Base-by-base conservation (phyloP, 2,888 invertebrate genomes). In the Sarcophaga carnaria region DNA sequence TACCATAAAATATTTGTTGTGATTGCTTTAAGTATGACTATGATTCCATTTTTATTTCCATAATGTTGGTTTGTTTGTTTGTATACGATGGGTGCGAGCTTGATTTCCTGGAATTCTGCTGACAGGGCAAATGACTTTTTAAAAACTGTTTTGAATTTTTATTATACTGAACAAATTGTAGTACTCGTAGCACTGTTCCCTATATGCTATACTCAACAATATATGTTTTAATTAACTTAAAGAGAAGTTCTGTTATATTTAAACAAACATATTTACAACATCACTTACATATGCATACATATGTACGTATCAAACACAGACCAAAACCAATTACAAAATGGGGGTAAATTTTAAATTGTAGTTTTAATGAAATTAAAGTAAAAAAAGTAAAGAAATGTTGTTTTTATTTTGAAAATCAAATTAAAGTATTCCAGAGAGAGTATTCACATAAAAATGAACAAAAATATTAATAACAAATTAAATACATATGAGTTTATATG, bases 71-170 rank as follows among this genome's bases (percentile, higher is more conserved):
- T 37, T 37, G 37, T 37, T 37, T 37, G 37, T 37, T 82, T 60
- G 37, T 76, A 66, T 12, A 59, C 37, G 37, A 27, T 76, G 77
- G 69, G 54, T 11, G 54, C 59, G 70, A 82, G 72, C 71, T 69
- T 85, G 87, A 82, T 83, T 83, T 85, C 83, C 85, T 83, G 83
- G 83, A 76, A 75, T 79, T 81, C 72, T 82, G 80, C 60, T 86
- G 88, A 83, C 84, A 86, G 74, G 82, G 88, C 84, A 88, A 88
- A 85, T 88, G 82, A 84, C 88, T 86, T 85, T 88, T 86, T 88
- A 80, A 88, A 88, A 88, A 80, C 80, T 76, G 76, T 88, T 83
- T 83, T 80, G 78, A 84, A 83, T 86, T 84, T 85, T 78, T 80
- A 83, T 85, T 71, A 83, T 27, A n/a, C 54, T 8, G 17, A 62